phyloP scores from a whole-genome alignment of 2,888 invertebrate genomes.

The Ptilodon capucinus region DNA sequence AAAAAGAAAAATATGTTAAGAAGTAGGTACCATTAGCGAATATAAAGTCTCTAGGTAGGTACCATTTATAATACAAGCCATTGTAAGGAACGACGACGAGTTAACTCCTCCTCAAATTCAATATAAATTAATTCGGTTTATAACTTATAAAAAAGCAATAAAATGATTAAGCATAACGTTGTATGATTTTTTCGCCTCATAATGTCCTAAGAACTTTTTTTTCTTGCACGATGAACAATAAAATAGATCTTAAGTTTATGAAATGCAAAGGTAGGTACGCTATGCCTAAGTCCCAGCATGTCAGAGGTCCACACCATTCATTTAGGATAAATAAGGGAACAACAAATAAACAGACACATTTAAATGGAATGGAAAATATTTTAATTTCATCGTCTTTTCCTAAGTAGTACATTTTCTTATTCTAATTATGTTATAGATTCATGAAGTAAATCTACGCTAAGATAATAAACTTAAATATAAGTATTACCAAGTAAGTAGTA shows the following conservation, averaged over 20 bases:
- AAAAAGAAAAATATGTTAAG: too few species aligned
- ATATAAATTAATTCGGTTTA: constrained; percentile 11
- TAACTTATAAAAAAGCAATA: constrained; percentile 25
- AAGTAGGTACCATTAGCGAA: too few species aligned
- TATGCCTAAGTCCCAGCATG: too few species aligned
- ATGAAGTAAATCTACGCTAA: constrained; percentile 6
- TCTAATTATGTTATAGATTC: constrained; percentile 16
- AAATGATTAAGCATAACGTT: constrained; percentile 27
- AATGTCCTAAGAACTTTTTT: too few species aligned
- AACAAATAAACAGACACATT: not conserved
- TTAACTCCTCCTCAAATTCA: not conserved
- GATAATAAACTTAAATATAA: not conserved
- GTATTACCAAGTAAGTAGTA: constrained; percentile 6
- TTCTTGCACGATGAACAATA: too few species aligned
- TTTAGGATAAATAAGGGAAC: not conserved
- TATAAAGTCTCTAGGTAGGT: not conserved
- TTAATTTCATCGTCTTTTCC: constrained; percentile 26
- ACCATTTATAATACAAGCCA: not conserved
- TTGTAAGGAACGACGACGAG: not conserved
- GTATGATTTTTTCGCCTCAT: constrained; percentile 28
- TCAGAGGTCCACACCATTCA: too few species aligned
- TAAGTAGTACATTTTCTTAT: constrained; percentile 11
- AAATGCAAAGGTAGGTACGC: too few species aligned
- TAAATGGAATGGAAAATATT: constrained; percentile 27
- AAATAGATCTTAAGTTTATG: too few species aligned